Evolutionary conservation across 2,113 vertebrate species (phyloP), one percentile per base, ranked within the genome.

Genomic region (Willisornis vidua): DNA sequence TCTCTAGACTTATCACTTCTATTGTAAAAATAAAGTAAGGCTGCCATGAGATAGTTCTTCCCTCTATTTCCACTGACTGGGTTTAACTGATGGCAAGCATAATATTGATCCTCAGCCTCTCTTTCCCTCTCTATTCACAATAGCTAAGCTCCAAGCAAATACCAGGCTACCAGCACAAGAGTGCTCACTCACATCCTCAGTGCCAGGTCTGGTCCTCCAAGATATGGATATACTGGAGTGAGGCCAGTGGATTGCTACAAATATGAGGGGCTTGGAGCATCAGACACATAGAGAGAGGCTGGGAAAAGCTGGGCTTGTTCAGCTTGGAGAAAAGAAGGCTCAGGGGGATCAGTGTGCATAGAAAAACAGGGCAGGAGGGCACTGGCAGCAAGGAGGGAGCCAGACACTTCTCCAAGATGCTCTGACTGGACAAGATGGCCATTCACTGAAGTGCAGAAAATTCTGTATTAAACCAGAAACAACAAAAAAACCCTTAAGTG

Each of bases 311-410:
- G n/a, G 12, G 4, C 28, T 48, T 49, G 18, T 52, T 87, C 55
- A 72, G 5, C 10, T 28, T 62, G 24, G 16, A 81, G 41, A 75
- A 78, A 20, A 85, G 41, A 13, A 16, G 20, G 11, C 7, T 58
- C 6, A 7, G n/a, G 14, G 7, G 4, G 15, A 37, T 66, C 1
- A 1, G 18, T 10, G 13, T 18, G 6, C 5, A 15, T 26, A 9
- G 8, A 28, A 31, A 41, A 62, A 20, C 6, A 39, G 33, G 4
- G 8, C 26, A 10, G 41, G 41, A 46, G 4, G 23, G 11, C 37
- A 68, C 0, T 0, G 10, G 39, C n/a, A 45, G 24, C 26, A 29
- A 45, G 54, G 26, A 80, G 6, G 25, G 4, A 83, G 17, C 3
- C 25, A 67, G 33, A 41, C 16, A 46, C 6, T 39, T 46, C 33